A percentile compares a stretch with the other conserved stretches of the same genome.
These are phyloP conservation scores for Tursiops truncatus DNA, from an alignment of 2,113 vertebrate species.

Conservation along the genomic window DNA sequence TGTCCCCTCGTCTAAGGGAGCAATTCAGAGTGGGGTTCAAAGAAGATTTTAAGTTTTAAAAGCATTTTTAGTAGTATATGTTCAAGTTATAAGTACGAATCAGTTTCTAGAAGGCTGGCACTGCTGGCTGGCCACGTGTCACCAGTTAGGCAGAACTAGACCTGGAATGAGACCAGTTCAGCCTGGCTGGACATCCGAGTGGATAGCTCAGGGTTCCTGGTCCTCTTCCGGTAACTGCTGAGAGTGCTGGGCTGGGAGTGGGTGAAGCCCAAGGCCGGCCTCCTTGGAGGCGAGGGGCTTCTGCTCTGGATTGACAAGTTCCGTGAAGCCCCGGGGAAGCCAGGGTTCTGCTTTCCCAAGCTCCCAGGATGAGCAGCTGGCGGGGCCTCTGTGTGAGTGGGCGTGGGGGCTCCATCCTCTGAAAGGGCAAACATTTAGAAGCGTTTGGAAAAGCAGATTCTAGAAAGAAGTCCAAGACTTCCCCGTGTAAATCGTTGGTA, in stretches of 20 bases:
- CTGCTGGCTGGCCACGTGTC: not conserved
- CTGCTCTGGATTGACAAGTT: not conserved
- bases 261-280: accelerated
- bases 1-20: not conserved
- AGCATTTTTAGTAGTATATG: not conserved
- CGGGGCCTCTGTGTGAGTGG: not conserved
- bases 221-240: not conserved
- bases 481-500: constrained; percentile 16
- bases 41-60: not conserved
- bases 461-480: constrained; percentile 30
- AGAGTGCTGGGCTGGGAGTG: not conserved
- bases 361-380: not conserved
- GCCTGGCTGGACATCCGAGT: not conserved
- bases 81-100: not conserved
- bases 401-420: not conserved
- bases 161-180: not conserved
- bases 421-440: not conserved
- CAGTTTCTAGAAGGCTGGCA: not conserved
- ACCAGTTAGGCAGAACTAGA: not conserved
- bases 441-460: not conserved
- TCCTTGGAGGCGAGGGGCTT: not conserved
- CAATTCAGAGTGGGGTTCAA: not conserved
- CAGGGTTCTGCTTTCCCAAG: not conserved
- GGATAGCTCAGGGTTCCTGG: not conserved
- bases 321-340: accelerated